Percentiles rank a stretch among this genome's conserved stretches.
Evolutionary conservation across 2,797 vertebrate species (phyloP).

Genomic region (Sciurus vulgaris): DNA sequence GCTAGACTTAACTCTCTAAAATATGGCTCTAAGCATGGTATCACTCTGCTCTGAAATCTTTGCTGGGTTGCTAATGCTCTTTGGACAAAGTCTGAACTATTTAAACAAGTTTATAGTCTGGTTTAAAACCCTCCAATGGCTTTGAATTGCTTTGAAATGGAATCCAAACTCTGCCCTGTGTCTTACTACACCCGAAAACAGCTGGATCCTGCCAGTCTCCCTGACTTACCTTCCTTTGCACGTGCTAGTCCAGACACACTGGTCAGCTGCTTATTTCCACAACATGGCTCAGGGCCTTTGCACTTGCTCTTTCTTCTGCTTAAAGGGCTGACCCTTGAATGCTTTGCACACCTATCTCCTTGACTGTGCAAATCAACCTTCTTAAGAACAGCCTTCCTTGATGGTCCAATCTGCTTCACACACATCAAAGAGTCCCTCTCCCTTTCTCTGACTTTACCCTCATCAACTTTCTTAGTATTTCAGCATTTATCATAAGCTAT

Average conservation of each 20-base stretch:
- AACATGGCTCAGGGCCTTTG: neutral
- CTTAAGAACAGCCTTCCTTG: neutral
- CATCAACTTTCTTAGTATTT: neutral
- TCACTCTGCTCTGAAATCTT: neutral
- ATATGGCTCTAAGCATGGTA: neutral
- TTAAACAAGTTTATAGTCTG: slow-evolving; percentile 44
- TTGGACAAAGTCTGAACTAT: slow-evolving; percentile 45
- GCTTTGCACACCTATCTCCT: neutral
- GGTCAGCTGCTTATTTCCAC: neutral
- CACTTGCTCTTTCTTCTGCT: neutral
- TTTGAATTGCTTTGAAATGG: slow-evolving; percentile 8
- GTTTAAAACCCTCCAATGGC: neutral
- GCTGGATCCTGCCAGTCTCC: neutral
- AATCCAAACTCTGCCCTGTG: neutral
- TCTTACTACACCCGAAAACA: neutral
- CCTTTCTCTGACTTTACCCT: neutral
- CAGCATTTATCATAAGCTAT: neutral
- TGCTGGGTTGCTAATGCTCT: neutral
- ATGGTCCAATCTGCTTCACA: neutral
- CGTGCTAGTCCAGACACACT: neutral
- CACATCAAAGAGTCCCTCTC: neutral
- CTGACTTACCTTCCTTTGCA: neutral
- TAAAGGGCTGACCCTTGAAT: neutral
- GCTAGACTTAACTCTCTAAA: neutral
- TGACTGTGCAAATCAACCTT: neutral